Conservation (phyloP, 2,888 invertebrate genomes). For the Parnassius apollo region DNA sequence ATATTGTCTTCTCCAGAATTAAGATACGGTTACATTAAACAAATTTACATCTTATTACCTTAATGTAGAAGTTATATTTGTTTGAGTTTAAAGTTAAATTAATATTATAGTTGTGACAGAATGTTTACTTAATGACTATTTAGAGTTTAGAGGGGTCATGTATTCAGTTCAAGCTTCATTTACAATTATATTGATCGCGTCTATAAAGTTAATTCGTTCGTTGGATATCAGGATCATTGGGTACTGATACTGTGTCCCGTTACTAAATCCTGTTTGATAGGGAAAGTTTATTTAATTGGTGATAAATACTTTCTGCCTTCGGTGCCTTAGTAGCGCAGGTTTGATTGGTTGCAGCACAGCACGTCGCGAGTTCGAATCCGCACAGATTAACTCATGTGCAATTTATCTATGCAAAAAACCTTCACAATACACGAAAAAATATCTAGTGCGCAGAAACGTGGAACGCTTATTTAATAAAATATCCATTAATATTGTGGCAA, state of each 20-base stretch:
- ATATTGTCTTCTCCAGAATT: constrained; percentile 1
- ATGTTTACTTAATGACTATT: constrained; percentile 13
- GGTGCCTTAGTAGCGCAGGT: too few relatives aligned
- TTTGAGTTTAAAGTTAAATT: too few relatives aligned
- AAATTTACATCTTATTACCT: constrained; percentile 4
- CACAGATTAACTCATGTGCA: too few relatives aligned
- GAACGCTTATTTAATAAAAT: too few relatives aligned
- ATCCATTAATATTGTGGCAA: too few relatives aligned
- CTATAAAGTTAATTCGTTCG: constrained; percentile 37
- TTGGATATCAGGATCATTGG: constrained; percentile 30
- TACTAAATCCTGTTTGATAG: constrained; percentile 5
- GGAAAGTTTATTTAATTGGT: constrained; percentile 15
- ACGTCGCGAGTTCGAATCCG: too few relatives aligned
- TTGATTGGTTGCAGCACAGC: too few relatives aligned
- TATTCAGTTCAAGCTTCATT: constrained; percentile 37
- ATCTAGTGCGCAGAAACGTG: too few relatives aligned
- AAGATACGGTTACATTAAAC: neutral
- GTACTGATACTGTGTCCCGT: constrained; percentile 12
- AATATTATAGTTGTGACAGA: neutral
- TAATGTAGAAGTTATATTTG: neutral
- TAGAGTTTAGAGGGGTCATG: constrained; percentile 24
- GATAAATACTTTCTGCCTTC: too few relatives aligned
- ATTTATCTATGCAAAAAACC: too few relatives aligned
- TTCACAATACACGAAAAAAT: too few relatives aligned
- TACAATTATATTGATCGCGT: constrained; percentile 39